Evolutionary conservation across 1,140 invertebrate genomes (phyloP).

Genomic region (Sycobia sp.): DNA sequence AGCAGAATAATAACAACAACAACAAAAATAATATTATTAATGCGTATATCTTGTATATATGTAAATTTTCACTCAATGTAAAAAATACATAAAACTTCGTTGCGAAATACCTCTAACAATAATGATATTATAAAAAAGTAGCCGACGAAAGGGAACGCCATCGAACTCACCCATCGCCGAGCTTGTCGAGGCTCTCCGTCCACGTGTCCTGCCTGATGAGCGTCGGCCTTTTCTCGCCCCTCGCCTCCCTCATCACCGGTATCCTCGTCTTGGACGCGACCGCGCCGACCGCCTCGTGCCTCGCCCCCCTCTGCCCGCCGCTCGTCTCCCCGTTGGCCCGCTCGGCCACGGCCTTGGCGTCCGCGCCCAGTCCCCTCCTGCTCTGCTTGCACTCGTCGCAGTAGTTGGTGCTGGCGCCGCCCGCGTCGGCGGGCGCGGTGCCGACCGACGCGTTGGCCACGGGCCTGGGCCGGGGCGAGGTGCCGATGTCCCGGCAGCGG

Average conservation of each 20-base stretch:
- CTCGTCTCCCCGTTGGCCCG: conserved; percentile 1
- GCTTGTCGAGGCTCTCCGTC: conserved; percentile 28
- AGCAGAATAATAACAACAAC: too few relatives aligned
- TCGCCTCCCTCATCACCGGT: conserved; percentile 20
- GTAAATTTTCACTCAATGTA: too few relatives aligned
- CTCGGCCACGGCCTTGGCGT: background rate
- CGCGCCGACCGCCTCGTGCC: background rate
- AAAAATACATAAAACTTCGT: too few relatives aligned
- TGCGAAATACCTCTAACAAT: too few relatives aligned
- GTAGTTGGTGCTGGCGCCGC: conserved; percentile 65
- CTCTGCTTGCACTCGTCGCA: conserved; percentile 72
- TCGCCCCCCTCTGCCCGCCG: background rate
- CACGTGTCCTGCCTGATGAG: conserved; percentile 34
- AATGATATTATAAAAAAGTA: too few relatives aligned
- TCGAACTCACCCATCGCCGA: conserved; percentile 26
- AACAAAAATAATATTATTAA: too few relatives aligned
- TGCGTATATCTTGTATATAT: too few relatives aligned
- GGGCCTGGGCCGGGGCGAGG: conserved; percentile 59
- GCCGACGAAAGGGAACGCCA: too few relatives aligned
- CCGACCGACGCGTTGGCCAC: conserved; percentile 64
- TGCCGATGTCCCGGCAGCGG: conserved; percentile 54
- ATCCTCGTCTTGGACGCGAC: conserved; percentile 19
- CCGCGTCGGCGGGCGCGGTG: conserved; percentile 59
- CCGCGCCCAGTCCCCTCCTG: conserved; percentile 54
- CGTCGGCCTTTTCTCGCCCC: conserved; percentile 6